A percentile compares a stretch with the other conserved stretches of the same genome.
Conservation (phyloP, 2,113 vertebrate species). For the Picathartes gymnocephalus region DNA sequence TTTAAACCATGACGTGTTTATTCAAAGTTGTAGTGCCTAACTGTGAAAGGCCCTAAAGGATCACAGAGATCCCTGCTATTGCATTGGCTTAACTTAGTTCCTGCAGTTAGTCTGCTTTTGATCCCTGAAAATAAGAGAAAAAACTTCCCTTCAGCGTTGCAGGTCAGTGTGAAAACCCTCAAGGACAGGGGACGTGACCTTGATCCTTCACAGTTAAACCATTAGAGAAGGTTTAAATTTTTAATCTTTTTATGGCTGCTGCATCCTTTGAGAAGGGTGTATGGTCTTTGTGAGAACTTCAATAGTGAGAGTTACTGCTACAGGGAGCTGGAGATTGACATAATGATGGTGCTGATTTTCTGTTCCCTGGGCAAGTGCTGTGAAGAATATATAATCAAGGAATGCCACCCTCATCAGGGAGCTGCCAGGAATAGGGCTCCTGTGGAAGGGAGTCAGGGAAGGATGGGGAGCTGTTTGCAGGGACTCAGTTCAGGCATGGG, state of each 20-base stretch:
- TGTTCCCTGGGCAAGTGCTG: neutral
- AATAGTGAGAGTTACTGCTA: neutral
- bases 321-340: neutral
- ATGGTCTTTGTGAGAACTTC: neutral
- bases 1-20: no score
- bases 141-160: neutral
- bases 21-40: neutral
- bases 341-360: conserved; percentile 10
- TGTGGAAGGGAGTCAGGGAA: neutral
- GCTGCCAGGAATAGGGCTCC: neutral
- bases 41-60: neutral
- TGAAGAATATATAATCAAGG: conserved; percentile 15
- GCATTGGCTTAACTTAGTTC: neutral
- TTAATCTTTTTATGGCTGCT: neutral
- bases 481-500: neutral
- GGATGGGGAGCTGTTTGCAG: neutral
- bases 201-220: neutral
- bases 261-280: neutral
- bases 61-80: neutral
- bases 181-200: neutral
- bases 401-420: neutral
- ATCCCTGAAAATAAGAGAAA: neutral
- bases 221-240: no score
- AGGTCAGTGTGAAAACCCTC: neutral
- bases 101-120: neutral